Percentiles rank a stretch among this genome's conserved stretches.
Conservation (phyloP, 2,797 vertebrate species). For the Coreius guichenoti region DNA sequence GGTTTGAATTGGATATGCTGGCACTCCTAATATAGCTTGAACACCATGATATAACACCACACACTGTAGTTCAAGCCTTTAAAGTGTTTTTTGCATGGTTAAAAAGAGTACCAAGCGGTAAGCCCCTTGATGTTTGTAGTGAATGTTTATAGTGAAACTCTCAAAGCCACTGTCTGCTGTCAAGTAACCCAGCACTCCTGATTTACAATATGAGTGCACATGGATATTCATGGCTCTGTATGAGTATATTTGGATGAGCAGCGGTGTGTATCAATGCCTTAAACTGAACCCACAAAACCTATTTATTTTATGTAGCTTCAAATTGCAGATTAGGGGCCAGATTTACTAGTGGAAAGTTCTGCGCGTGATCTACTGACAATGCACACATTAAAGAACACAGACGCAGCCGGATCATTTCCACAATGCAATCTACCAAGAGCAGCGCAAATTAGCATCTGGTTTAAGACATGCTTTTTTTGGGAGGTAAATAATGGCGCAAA, state of each 20-base stretch:
- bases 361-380: too few species aligned
- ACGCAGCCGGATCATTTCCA: too few species aligned
- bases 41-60: background rate
- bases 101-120: slow-evolving; percentile 26
- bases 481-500: too few species aligned
- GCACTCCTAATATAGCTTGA: background rate
- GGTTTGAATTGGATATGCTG: background rate
- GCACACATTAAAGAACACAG: too few species aligned
- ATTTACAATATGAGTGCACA: background rate
- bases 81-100: slow-evolving; percentile 4
- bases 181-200: slow-evolving; percentile 45
- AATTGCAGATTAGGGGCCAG: background rate
- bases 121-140: slow-evolving; percentile 25
- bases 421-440: too few species aligned
- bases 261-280: background rate
- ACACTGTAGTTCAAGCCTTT: background rate
- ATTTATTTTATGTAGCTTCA: background rate
- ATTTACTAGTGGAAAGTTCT: too few species aligned
- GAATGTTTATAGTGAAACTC: slow-evolving; percentile 70
- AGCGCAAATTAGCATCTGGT: too few species aligned
- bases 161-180: slow-evolving; percentile 64
- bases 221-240: slow-evolving; percentile 13
- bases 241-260: background rate
- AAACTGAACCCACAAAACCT: background rate
- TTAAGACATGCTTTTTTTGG: too few species aligned